Base-by-base conservation (phyloP, 2,797 vertebrate species). In the Pampus argenteus region DNA sequence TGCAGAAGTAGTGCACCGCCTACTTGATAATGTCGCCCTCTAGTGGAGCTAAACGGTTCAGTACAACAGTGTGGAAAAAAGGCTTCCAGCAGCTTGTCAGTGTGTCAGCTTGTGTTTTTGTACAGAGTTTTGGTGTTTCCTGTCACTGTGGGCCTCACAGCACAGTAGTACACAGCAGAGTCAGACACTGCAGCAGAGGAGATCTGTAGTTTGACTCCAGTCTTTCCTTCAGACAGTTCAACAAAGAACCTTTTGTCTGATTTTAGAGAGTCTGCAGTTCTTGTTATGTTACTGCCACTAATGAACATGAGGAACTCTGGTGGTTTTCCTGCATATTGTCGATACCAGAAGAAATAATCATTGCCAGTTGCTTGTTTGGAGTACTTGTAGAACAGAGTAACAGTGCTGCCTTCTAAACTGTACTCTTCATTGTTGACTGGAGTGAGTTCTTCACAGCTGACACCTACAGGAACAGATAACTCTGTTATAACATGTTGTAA, bases 251-350 rank as follows among this genome's bases (percentile, higher is more conserved):
- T 6, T 18, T 49, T 49, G 1, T 26, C n/a, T n/a, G n/a, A n/a
- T n/a, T 22, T 23, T 13, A 10, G 1, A 23, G 9, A 3, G 6
- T 9, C 10, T 23, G 14, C 15, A 36, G 31, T 22, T 36, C 10
- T 26, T 9, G 13, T n/a, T n/a, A n/a, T n/a, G n/a, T n/a, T n/a
- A n/a, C n/a, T n/a, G n/a, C n/a, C n/a, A n/a, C n/a, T n/a, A 17
- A 13, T 28, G 38, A 20, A 57, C 5, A 38, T 36, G 20, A 51
- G 14, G 17, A 51, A 51, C 5, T 67, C 25, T 67, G 49, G 42
- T 17, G 57, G 49, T 67, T 74, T 11, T 74, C 57, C 72, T 29
- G 72, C 64, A 67, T 74, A 52, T 47, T 75, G 64, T 67, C 50
- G 40, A 66, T 74, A 67, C 72, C 72, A 74, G 57, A 25, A 59